Percentiles rank a stretch among this genome's conserved stretches.
Evolutionary conservation across 1,140 invertebrate genomes (phyloP).

Genomic region (Papilio xuthus): DNA sequence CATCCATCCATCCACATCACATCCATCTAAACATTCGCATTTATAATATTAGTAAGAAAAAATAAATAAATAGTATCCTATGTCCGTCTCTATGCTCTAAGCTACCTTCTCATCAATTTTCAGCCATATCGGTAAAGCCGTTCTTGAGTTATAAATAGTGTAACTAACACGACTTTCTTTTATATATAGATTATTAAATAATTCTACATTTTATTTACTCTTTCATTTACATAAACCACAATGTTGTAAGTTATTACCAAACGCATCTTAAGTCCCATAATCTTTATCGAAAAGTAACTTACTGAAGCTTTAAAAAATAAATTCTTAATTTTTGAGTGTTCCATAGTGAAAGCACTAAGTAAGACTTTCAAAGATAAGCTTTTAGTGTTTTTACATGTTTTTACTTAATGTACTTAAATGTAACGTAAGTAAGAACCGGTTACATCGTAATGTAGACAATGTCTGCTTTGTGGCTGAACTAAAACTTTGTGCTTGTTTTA

Average conservation of each 20-base stretch:
- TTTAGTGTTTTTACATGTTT: slow-evolving; percentile 21
- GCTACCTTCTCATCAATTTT: too few species aligned
- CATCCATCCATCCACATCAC: too few species aligned
- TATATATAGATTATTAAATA: neutral
- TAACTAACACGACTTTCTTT: too few species aligned
- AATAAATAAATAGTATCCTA: neutral
- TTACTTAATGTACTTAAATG: slow-evolving; percentile 1
- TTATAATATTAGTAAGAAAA: too few species aligned
- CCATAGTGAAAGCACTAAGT: slow-evolving; percentile 13
- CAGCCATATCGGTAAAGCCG: too few species aligned
- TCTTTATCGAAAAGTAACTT: neutral
- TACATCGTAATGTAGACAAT: neutral
- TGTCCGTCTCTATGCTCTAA: too few species aligned
- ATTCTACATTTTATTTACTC: neutral
- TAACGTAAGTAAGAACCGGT: slow-evolving; percentile 4
- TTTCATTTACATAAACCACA: neutral
- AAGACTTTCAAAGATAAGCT: slow-evolving; percentile 12
- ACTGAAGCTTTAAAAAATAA: neutral
- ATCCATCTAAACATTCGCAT: too few species aligned
- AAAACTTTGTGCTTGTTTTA: neutral
- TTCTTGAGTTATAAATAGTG: too few species aligned
- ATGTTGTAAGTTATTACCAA: neutral
- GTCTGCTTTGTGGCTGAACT: slow-evolving; percentile 2
- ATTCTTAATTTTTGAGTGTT: neutral
- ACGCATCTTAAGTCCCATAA: neutral